Percentiles rank a stretch among this genome's conserved stretches.
Evolutionary conservation across 2,113 vertebrate genomes (phyloP).

Genomic region (Sialia sialis): DNA sequence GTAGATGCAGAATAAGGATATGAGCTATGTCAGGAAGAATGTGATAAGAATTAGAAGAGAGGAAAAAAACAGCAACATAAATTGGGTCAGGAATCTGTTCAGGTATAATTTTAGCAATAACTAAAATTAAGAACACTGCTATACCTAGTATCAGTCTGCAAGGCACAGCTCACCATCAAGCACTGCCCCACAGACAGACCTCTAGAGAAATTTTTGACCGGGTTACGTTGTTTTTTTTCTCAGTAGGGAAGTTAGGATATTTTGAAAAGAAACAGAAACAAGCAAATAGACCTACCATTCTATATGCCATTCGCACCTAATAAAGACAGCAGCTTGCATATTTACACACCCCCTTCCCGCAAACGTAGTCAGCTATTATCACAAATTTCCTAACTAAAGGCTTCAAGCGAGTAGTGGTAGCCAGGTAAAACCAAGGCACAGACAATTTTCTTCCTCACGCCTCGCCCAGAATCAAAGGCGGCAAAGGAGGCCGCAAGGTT

Average conservation of each 20-base stretch:
- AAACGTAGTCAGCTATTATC: rapidly evolving
- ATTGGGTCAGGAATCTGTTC: slow-evolving; percentile 9
- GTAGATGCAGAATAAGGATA: background rate
- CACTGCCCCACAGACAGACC: background rate
- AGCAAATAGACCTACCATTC: background rate
- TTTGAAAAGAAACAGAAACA: background rate
- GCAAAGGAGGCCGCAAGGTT: background rate
- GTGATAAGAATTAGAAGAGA: slow-evolving; percentile 2
- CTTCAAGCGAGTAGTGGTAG: rapidly evolving
- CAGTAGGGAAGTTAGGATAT: background rate
- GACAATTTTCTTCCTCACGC: too few species aligned
- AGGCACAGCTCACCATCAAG: background rate
- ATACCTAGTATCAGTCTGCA: background rate
- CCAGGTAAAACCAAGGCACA: background rate
- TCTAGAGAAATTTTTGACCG: background rate
- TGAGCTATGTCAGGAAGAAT: background rate
- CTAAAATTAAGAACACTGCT: background rate
- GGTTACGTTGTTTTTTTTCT: background rate
- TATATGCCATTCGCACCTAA: too few species aligned
- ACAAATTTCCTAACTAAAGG: background rate
- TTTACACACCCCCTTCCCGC: rapidly evolving
- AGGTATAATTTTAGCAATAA: slow-evolving; percentile 26
- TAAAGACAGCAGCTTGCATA: background rate
- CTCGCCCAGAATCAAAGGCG: background rate
- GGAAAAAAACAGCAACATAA: background rate